These are phyloP conservation scores for Odocoileus hemionus DNA, from an alignment of 2,113 vertebrate genomes.

Conservation along the genomic window DNA sequence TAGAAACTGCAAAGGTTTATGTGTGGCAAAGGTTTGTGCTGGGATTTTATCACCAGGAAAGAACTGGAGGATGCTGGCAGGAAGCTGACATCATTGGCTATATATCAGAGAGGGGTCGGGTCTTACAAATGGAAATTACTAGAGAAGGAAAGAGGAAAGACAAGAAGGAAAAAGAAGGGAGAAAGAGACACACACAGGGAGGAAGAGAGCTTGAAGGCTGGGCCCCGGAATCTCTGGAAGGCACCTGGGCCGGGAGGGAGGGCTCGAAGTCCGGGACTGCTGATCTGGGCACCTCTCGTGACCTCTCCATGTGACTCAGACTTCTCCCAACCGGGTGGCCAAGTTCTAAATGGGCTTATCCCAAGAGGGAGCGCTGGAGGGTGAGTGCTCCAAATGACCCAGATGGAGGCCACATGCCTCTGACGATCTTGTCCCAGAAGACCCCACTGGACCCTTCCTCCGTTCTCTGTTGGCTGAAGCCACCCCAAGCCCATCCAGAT, in stretches of 20 bases:
- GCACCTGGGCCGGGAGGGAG: neutral
- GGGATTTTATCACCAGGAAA: neutral
- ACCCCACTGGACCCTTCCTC: rapidly evolving
- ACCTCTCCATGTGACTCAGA: neutral
- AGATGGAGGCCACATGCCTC: neutral
- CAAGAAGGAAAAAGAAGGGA: neutral
- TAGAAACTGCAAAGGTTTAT: neutral
- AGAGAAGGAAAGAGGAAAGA: too few relatives aligned
- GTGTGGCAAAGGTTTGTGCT: neutral
- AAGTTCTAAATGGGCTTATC: neutral
- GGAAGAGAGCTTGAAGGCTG: neutral
- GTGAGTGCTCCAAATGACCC: neutral
- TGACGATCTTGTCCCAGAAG: neutral
- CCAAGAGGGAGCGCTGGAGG: neutral
- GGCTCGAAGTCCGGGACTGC: neutral
- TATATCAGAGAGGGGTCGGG: neutral
- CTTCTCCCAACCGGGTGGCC: neutral
- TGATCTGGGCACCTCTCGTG: neutral
- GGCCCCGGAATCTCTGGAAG: neutral
- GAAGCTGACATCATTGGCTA: neutral
- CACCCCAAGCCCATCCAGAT: neutral
- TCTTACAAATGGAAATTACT: neutral
- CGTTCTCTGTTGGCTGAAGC: neutral
- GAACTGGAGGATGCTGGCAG: neutral
- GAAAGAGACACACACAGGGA: rapidly evolving